Evolutionary conservation across 2,888 invertebrate species (phyloP), one percentile per base, ranked within the genome.

Genomic region (Hypomecis atomaria): DNA sequence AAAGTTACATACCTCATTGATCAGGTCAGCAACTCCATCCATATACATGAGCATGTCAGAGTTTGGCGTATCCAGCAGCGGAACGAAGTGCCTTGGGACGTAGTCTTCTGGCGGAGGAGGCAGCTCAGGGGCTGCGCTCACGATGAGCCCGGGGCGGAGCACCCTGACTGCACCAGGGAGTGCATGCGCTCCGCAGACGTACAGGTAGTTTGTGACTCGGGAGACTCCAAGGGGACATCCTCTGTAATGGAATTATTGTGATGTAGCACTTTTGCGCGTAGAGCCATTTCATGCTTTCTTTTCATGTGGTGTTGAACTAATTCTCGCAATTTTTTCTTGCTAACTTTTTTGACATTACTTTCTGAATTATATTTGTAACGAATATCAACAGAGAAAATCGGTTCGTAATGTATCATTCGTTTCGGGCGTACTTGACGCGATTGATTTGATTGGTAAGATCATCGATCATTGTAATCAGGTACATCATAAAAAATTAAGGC

Each of bases 101-200:
- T 94, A 95, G 55, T 93, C 92, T 74, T 94, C 94, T 5, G 95
- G 94, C 0, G 92, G 90, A 59, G 95, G 95, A 0, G 97, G 97
- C 50, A 98, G 93, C 81, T 98, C 98, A 0, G 96, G 95, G 0
- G 98, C 97, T 23, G 95, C 96, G 81, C 97, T 97, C 59, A 98
- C 95, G 44, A 98, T 95, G 76, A 96, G 95, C 1, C 96, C 95
- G 56, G 98, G 95, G 50, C 94, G 94, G 40, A 96, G 89, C 2
- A 94, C 94, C 69, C 94, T 94, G 42, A 98, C 91, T 53, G 95
- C 94, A 4, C 95, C 94, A 0, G 95, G 95, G 54, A 95, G 94
- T 0, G 96, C 96, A 55, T 96, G 95, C 0, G 97, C 97, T 10
- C 97, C 97, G 74, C 97, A 96, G 44, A 98, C 94, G 83, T 95